Percentiles rank a stretch among this genome's conserved stretches.
Conservation (phyloP, 2,113 vertebrate species). For the Notothenia coriiceps region DNA sequence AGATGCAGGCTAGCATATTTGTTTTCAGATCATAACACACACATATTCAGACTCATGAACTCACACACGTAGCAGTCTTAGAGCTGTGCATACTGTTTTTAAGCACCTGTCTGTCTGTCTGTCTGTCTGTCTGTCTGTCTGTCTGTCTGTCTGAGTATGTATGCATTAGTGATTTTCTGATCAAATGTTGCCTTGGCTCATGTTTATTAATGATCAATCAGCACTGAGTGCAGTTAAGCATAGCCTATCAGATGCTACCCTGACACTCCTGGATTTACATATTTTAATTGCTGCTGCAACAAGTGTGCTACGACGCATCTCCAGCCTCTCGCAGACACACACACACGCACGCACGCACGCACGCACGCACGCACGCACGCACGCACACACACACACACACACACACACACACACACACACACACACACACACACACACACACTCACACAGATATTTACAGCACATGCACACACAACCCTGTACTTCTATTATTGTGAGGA, state of each 20-base stretch:
- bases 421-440: too few relatives aligned
- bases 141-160: constrained; percentile 11
- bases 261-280: constrained; percentile 62
- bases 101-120: not conserved
- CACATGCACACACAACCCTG: too few relatives aligned
- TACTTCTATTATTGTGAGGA: too few relatives aligned
- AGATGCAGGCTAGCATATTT: constrained; percentile 33
- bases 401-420: too few relatives aligned
- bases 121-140: not conserved
- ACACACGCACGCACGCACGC: too few relatives aligned
- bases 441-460: too few relatives aligned
- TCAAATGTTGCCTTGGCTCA: constrained; percentile 38
- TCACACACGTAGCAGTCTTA: not conserved
- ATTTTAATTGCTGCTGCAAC: constrained; percentile 73
- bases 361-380: too few relatives aligned
- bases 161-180: constrained; percentile 27
- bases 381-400: too few relatives aligned
- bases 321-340: not conserved
- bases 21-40: constrained; percentile 28
- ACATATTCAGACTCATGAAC: not conserved
- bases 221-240: constrained; percentile 64
- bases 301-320: constrained; percentile 55
- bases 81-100: too few relatives aligned
- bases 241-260: constrained; percentile 69
- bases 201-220: constrained; percentile 74